Evolutionary conservation across 2,113 vertebrate species (phyloP), one percentile per base, ranked within the genome.

Genomic region (Indri indri): DNA sequence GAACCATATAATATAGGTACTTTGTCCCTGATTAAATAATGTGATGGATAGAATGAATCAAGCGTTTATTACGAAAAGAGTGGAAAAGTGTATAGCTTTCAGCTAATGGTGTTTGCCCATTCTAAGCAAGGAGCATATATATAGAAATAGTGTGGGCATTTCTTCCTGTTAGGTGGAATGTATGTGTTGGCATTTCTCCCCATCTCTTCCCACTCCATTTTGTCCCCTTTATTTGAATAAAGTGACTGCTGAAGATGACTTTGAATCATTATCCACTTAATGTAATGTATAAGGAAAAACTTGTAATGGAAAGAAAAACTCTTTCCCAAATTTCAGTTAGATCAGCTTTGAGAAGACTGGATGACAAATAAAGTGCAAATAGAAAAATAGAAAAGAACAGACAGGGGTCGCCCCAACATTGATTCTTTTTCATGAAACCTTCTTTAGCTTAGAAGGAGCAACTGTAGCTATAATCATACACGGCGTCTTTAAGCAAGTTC

Each of bases 41-140:
- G 97, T 98, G 97, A 97, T 97, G 90, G 97, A 93, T 97, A 97
- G 98, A 98, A 90, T 88, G 92, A 96, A 97, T 96, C 70, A 93
- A 97, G 97, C 98, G 97, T 98, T 98, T 97, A 94, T 6, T 1
- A 94, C 74, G 65, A 95, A 82, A 96, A 97, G 97, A 97, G 93
- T 98, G 96, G 81, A 98, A 94, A 98, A 63, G 92, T 30, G 66
- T 94, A 65, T 97, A 97, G 98, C 91, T 97, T 91, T 74, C 96
- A 68, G 94, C 97, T 96, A 91, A 97, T 98, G 97, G 93, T 80
- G 96, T 98, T 95, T 97, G 98, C 97, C 97, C 97, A 93, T 98
- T 97, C 97, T 98, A 97, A 97, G 37, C 87, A 93, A 98, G 94
- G 95, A 87, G 30, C 92, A 68, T 97, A 91, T 96, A 95, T 98